Evolutionary conservation across 2,888 invertebrate species (phyloP), one percentile per base, ranked within the genome.

Genomic region (Ectemnius lituratus): DNA sequence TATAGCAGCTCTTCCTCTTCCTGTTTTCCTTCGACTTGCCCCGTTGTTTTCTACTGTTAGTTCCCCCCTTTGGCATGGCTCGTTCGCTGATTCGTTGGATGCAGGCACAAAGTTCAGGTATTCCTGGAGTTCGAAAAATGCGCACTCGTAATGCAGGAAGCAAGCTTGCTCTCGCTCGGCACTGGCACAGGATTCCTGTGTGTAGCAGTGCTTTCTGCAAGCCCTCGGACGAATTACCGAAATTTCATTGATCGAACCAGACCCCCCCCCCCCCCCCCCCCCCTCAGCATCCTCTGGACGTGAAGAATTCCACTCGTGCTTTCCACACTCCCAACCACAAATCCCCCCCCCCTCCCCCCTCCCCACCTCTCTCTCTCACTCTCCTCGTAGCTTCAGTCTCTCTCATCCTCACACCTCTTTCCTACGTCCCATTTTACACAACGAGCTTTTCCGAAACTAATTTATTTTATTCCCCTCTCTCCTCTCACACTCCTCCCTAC

Each of bases 221-320:
- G 23, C n/a, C 16, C 47, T 56, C 18, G 58, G 14, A 14, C 20
- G 52, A 49, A 23, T 52, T 45, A 59, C 49, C 58, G 52, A 72
- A 68, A 72, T 72, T 70, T 62, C 46, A 62, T 68, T 62, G 63
- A 63, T 18, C 52, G n/a, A 28, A 18, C 47, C 23, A 45, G 27
- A 73, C 37, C 63, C 46, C 45, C 37, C 37, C 8, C 28, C 3
- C 5, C 28, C 28, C 3, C 28, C 28, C 8, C 28, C 3, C 5
- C 28, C 28, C 3, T 3, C 28, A 8, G 37, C 37, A 37, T 37
- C 37, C 20, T 18, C 11, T 13, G 11, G 8, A 47, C 13, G 47
- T 46, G 61, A 62, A 57, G 61, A 73, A 70, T 73, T 65, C 73
- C 62, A 23, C 11, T 14, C 70, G 61, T 73, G 64, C 65, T 52